phyloP scores from a whole-genome alignment of 64 coral and sea anemone genomes.

The Porites lutea region DNA sequence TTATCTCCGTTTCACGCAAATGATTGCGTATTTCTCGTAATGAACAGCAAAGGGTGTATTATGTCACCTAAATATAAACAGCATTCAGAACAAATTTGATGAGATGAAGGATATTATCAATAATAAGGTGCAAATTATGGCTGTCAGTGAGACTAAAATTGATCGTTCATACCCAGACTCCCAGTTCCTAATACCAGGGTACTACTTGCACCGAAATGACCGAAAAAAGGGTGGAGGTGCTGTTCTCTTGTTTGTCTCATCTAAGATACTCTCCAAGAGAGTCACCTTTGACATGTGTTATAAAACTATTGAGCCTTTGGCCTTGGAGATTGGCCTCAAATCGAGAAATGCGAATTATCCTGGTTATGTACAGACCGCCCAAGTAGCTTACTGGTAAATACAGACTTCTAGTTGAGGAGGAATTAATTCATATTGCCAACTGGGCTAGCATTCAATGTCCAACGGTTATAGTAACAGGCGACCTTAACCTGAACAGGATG shows the following conservation, averaged over 20 bases:
- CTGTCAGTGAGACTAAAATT: constrained; percentile 30
- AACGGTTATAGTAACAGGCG: constrained; percentile 2
- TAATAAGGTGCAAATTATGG: neutral
- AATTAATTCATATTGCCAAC: neutral
- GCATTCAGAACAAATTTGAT: neutral
- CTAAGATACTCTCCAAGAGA: neutral
- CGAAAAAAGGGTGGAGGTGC: constrained; percentile 47
- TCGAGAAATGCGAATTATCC: neutral
- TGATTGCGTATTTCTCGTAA: too few relatives aligned
- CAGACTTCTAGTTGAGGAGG: neutral
- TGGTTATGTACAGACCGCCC: neutral
- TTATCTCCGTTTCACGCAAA: too few relatives aligned
- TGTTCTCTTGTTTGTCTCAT: neutral
- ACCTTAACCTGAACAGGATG: neutral
- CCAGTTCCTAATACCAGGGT: too few relatives aligned
- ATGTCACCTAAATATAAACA: neutral
- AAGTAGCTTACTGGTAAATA: neutral
- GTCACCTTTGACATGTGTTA: neutral
- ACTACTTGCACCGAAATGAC: constrained; percentile 9
- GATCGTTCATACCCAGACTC: constrained; percentile 35
- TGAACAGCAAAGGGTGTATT: neutral
- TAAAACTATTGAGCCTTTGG: neutral
- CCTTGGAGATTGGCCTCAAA: neutral
- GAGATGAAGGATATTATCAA: neutral
- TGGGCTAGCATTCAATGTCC: neutral